Percentiles rank a stretch among this genome's conserved stretches.
Evolutionary conservation across 2,797 vertebrate genomes (phyloP).

Genomic region (Gadopsis marmoratus): DNA sequence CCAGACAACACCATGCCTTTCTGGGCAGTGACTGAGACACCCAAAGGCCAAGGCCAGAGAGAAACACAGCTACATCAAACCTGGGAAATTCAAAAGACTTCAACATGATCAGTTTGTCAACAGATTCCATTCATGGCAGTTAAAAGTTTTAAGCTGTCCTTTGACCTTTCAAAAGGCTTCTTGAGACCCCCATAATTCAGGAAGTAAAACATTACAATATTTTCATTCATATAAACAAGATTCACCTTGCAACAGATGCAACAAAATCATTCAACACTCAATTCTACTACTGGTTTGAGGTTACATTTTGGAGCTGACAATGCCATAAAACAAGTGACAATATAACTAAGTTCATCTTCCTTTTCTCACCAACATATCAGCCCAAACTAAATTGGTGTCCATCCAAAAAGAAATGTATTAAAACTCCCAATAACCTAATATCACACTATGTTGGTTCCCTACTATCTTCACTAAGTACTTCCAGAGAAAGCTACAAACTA

Average conservation of each 20-base stretch:
- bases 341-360: constrained; percentile 74
- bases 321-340: constrained; percentile 78
- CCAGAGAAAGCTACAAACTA: constrained; percentile 71
- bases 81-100: constrained; percentile 92
- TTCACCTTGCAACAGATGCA: constrained; percentile 97
- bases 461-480: constrained; percentile 62
- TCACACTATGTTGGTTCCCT: constrained; percentile 66
- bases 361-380: constrained; percentile 80
- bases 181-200: constrained; percentile 85
- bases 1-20: constrained; percentile 94
- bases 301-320: constrained; percentile 84
- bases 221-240: constrained; percentile 88
- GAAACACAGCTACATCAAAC: constrained; percentile 92
- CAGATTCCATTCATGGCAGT: constrained; percentile 85
- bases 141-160: constrained; percentile 88
- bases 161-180: constrained; percentile 87
- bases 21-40: constrained; percentile 93
- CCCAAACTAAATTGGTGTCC: constrained; percentile 79
- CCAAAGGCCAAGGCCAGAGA: constrained; percentile 94
- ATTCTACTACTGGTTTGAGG: constrained; percentile 76
- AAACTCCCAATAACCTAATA: constrained; percentile 74
- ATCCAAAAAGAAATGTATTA: constrained; percentile 69
- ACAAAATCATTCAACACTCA: constrained; percentile 85
- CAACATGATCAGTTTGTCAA: constrained; percentile 94
- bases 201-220: constrained; percentile 88